Conservation (phyloP, 2,888 invertebrate species). For the Drosophila helvetica region DNA sequence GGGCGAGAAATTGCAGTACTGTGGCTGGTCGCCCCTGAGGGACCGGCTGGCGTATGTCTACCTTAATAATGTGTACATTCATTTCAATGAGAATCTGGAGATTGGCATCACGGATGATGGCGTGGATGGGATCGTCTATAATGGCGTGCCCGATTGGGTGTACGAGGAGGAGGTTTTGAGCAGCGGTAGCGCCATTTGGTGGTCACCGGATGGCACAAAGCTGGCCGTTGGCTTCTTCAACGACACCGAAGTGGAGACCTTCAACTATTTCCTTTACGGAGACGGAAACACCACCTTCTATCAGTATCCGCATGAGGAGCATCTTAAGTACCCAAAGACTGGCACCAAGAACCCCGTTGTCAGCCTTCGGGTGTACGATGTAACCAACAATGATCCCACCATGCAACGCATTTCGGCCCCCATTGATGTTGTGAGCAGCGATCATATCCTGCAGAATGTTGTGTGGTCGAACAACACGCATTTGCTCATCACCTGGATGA, state of each 20-base stretch:
- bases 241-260: conserved; percentile 88
- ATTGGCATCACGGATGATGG: conserved; percentile 87
- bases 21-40: conserved; percentile 86
- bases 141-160: conserved; percentile 96
- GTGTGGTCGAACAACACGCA: conserved; percentile 89
- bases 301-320: conserved; percentile 88
- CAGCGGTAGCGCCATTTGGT: conserved; percentile 90
- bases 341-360: conserved; percentile 91
- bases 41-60: conserved; percentile 87
- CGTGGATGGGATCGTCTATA: conserved; percentile 88
- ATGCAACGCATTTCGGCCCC: conserved; percentile 85
- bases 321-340: conserved; percentile 91
- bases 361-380: conserved; percentile 87
- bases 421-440: conserved; percentile 85
- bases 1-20: conserved; percentile 86
- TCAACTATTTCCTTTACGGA: conserved; percentile 88
- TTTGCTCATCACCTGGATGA: conserved; percentile 91
- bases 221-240: conserved; percentile 90
- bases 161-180: conserved; percentile 95
- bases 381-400: conserved; percentile 83
- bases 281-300: conserved; percentile 85
- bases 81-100: conserved; percentile 77
- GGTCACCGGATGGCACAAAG: conserved; percentile 88
- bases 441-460: conserved; percentile 89
- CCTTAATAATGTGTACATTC: conserved; percentile 88